Evolutionary conservation across 1,140 invertebrate species (phyloP), one percentile per base, ranked within the genome.

Genomic region (Heterodera carotae): DNA sequence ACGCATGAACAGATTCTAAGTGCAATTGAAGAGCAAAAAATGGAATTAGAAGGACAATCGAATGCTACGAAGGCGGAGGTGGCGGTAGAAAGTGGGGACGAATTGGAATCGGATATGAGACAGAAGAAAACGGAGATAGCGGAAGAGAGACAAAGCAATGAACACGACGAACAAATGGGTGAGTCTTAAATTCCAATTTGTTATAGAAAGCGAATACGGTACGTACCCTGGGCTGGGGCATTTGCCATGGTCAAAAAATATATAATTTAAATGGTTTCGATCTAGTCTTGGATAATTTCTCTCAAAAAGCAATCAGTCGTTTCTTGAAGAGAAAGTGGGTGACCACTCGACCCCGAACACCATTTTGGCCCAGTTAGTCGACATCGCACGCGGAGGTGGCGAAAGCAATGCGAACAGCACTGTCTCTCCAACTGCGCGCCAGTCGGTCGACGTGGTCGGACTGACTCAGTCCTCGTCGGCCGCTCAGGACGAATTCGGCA

Each of bases 311-410:
- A 43, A 43, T 36, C 31, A n/a, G 6, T 25, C 48, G 2, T n/a
- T 2, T 70, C 48, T 71, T 56, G 34, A 69, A 48, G 59, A 71
- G 7, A 71, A 71, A 39, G 69, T 33, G 7, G 48, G 48, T 56
- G 48, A 22, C 48, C 48, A 56, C 8, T 64, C 43, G 12, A 74
- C 72, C 2, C 72, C 72, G 39, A 74, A 74, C 48, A 43, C 72
- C 7, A 74, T 74, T 12, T 34, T 74, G 56, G 72, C 72, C 29
- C 72, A 74, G 27, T 74, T 74, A 62, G 56, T 74, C 36, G 72
- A 74, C 29, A 74, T 74, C 36, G 59, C 72, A 15, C 56, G 72
- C 8, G 56, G 72, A 8, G 64, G 39, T 18, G 59, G 59, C 8
- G 33, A 74, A 7, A 36, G 39, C n/a, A 34, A 59, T 25, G 48